A percentile compares a stretch with the other conserved stretches of the same genome.
Conservation (phyloP, 1,140 invertebrate genomes). For the Listronotus bonariensis region DNA sequence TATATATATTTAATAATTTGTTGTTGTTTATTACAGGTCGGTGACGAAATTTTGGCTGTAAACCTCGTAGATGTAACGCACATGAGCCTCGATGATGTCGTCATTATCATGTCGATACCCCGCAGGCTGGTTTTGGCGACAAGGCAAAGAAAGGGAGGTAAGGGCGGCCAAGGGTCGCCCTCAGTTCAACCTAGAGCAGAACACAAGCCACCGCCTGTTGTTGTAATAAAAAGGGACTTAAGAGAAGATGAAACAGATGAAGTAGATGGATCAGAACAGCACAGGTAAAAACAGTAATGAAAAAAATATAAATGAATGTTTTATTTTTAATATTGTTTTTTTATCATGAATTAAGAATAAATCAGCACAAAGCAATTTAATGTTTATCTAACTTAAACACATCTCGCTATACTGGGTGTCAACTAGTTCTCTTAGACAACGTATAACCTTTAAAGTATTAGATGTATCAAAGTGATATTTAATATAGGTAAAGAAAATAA, state of each 20-base stretch:
- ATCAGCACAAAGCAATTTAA: no score
- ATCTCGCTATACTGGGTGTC: no score
- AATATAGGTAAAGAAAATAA: no score
- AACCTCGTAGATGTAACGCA: slow-evolving; percentile 96
- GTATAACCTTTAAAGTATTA: no score
- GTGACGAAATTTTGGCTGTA: slow-evolving; percentile 98
- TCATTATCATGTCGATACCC: slow-evolving; percentile 99
- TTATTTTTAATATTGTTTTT: no score
- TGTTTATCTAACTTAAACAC: no score
- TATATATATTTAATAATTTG: no score
- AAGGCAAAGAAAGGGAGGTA: slow-evolving; percentile 72
- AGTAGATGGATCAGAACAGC: slow-evolving; percentile 58
- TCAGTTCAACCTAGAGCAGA: slow-evolving; percentile 71
- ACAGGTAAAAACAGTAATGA: slow-evolving; percentile 57
- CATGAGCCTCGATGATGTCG: slow-evolving; percentile 98
- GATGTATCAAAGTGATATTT: no score
- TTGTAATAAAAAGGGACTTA: slow-evolving; percentile 90
- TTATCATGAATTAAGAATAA: no score
- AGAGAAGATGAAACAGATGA: slow-evolving; percentile 80
- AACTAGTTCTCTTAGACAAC: no score
- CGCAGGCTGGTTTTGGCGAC: slow-evolving; percentile 91
- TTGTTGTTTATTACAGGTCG: slow-evolving; percentile 67
- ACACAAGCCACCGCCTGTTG: slow-evolving; percentile 88
- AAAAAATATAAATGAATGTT: no score
- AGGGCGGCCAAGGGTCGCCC: slow-evolving; percentile 70